Evolutionary conservation across 2,797 vertebrate genomes (phyloP).

Genomic region (Ceyx erithaca): DNA sequence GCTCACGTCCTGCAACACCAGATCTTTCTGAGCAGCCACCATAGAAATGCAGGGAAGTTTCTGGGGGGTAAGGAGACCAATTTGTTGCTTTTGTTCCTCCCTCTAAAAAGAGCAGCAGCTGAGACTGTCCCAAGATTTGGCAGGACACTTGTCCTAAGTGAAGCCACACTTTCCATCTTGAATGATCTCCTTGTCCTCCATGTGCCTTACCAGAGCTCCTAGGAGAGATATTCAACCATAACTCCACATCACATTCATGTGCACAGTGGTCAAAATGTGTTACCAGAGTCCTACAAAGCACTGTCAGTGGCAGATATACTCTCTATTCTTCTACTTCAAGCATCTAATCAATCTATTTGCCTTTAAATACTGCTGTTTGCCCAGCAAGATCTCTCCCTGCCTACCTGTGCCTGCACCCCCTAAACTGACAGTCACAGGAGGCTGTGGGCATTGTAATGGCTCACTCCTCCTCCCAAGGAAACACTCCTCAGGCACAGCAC

Average conservation of each 20-base stretch:
- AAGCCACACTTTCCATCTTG: no score
- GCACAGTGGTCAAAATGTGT: neutral
- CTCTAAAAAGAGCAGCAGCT: neutral
- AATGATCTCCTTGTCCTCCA: no score
- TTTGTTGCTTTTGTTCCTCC: neutral
- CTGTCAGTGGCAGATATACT: neutral
- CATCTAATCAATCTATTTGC: neutral
- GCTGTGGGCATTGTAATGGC: neutral
- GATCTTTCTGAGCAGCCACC: conserved; percentile 36
- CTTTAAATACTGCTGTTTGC: conserved; percentile 11
- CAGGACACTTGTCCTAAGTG: neutral
- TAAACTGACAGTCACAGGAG: neutral
- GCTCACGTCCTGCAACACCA: conserved; percentile 31
- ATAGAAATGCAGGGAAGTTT: conserved; percentile 57
- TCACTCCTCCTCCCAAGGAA: neutral
- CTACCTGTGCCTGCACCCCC: neutral
- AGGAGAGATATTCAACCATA: neutral
- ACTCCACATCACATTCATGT: neutral
- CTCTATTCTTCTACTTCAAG: neutral
- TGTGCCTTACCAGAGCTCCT: no score
- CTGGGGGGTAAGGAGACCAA: conserved; percentile 21
- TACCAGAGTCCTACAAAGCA: neutral
- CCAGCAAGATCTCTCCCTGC: neutral
- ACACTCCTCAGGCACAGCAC: neutral
- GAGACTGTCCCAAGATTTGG: neutral